phyloP scores from a whole-genome alignment of 2,888 invertebrate genomes.

The Ophion slaviceki region DNA sequence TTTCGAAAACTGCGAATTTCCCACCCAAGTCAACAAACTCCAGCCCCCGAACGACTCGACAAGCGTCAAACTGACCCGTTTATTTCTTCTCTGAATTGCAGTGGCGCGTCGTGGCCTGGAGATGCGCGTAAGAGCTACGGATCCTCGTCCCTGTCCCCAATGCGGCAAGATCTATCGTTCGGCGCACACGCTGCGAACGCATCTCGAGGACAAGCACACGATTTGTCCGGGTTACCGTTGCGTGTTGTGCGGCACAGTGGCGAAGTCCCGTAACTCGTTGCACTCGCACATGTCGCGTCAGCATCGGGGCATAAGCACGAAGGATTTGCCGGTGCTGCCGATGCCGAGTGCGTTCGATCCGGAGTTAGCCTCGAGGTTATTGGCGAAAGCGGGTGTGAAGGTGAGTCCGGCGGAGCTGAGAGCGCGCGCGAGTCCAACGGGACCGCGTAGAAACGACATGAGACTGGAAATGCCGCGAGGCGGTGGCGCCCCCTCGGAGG shows the following conservation, averaged over 20 bases:
- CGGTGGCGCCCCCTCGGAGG: slow-evolving; percentile 88
- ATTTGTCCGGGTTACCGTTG: slow-evolving; percentile 96
- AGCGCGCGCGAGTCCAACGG: slow-evolving; percentile 94
- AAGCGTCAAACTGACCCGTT: neutral
- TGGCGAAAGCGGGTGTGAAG: slow-evolving; percentile 95
- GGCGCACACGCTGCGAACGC: slow-evolving; percentile 95
- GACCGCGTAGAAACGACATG: slow-evolving; percentile 90
- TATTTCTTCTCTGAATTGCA: slow-evolving; percentile 75
- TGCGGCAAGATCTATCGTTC: slow-evolving; percentile 97
- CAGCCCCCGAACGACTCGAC: no score
- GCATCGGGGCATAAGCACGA: slow-evolving; percentile 96
- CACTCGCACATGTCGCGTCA: slow-evolving; percentile 98
- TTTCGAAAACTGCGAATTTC: no score
- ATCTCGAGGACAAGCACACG: slow-evolving; percentile 96
- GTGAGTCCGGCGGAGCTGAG: slow-evolving; percentile 93
- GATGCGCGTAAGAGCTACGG: slow-evolving; percentile 94
- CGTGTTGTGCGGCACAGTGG: slow-evolving; percentile 96
- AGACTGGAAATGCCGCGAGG: slow-evolving; percentile 91
- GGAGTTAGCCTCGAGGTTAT: slow-evolving; percentile 91
- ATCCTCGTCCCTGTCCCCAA: slow-evolving; percentile 96
- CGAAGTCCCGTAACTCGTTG: slow-evolving; percentile 95
- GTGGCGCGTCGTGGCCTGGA: slow-evolving; percentile 93
- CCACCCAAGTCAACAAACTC: no score
- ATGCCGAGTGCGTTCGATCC: slow-evolving; percentile 97
- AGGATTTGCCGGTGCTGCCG: slow-evolving; percentile 95